Conservation (phyloP, 2,113 vertebrate species). For the Zosterops hypoxanthus region DNA sequence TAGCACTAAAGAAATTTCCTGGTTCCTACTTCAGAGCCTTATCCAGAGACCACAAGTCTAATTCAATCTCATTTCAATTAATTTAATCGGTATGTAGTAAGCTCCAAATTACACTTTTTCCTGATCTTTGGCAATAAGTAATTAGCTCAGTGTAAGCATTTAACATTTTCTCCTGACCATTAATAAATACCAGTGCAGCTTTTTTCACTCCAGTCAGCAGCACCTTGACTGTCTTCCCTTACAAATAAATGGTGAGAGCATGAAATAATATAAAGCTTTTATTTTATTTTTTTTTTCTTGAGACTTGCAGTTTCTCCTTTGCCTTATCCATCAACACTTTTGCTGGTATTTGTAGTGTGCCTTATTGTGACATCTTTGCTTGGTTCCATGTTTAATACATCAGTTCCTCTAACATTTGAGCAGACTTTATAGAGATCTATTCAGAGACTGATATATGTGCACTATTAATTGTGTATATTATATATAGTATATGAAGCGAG, state of each 20-base stretch:
- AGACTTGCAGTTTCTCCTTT: background rate
- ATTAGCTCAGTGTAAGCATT: background rate
- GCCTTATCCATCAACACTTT: constrained; percentile 31
- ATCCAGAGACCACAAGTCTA: background rate
- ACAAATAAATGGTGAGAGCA: background rate
- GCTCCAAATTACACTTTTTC: background rate
- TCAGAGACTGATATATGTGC: constrained; percentile 51
- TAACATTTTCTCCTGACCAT: background rate
- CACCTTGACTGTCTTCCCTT: background rate
- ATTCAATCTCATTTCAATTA: constrained; percentile 5
- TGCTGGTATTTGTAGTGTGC: constrained; percentile 35
- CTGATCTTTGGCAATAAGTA: background rate
- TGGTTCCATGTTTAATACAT: constrained; percentile 63
- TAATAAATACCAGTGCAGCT: background rate
- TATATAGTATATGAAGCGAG: constrained; percentile 53
- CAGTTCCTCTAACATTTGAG: constrained; percentile 5
- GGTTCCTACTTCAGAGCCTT: background rate
- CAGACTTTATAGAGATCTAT: constrained; percentile 46
- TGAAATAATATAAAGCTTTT: background rate
- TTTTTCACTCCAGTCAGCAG: background rate
- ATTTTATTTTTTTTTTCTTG: background rate
- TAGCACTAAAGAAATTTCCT: background rate
- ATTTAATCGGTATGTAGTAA: background rate
- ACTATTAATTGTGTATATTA: constrained; percentile 70
- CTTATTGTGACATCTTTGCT: constrained; percentile 50